These are phyloP conservation scores for Dicrostonyx torquatus DNA, from an alignment of 2,797 vertebrate species.

Conservation along the genomic window DNA sequence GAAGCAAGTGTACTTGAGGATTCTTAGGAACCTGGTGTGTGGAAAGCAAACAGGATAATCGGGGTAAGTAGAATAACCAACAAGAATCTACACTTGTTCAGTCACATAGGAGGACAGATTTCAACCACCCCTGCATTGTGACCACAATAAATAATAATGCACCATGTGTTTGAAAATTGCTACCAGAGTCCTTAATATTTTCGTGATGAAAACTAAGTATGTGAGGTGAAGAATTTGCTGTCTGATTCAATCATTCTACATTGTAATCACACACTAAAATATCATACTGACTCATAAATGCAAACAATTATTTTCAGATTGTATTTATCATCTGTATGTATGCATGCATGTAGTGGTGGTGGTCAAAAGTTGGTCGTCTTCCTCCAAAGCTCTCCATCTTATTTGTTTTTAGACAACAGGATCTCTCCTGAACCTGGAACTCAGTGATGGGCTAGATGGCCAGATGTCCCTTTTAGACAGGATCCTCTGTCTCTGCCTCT, in stretches of 20 bases:
- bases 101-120: not conserved
- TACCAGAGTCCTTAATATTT: not conserved
- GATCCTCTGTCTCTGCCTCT: not conserved
- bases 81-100: not conserved
- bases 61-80: not conserved
- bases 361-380: not conserved
- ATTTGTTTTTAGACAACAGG: not conserved
- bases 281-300: not conserved
- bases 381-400: not conserved
- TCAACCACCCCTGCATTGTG: not conserved
- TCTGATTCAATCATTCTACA: not conserved
- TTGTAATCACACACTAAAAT: not conserved
- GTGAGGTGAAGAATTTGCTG: not conserved
- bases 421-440: not conserved
- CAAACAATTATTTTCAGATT: not conserved
- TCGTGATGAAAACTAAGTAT: not conserved
- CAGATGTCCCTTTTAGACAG: not conserved
- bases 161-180: not conserved
- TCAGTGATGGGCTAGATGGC: not conserved
- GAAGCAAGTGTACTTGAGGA: not conserved
- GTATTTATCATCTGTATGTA: not conserved
- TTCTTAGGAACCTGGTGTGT: not conserved
- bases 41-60: not conserved
- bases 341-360: not conserved
- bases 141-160: not conserved